Percentiles rank a stretch among this genome's conserved stretches.
phyloP scores from a whole-genome alignment of 53 echinoderm and acorn worm genomes.

The Glandiceps talaboti region DNA sequence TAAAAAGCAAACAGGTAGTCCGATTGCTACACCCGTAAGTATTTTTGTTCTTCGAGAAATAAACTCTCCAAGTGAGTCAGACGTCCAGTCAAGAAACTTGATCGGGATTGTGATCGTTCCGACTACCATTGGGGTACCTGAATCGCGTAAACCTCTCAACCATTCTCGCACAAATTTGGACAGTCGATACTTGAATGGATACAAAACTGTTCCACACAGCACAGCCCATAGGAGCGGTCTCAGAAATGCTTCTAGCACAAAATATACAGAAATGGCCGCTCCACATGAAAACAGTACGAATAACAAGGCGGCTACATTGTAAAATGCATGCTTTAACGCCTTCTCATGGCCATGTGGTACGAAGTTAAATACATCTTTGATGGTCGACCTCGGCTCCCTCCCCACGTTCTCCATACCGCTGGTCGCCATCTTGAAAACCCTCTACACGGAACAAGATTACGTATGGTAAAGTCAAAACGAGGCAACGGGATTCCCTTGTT shows the following conservation, averaged over 20 bases:
- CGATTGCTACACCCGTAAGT: slow-evolving; percentile 38
- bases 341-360: slow-evolving; percentile 93
- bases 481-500: slow-evolving; percentile 1
- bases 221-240: slow-evolving; percentile 81
- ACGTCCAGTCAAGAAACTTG: slow-evolving; percentile 68
- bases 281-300: slow-evolving; percentile 47
- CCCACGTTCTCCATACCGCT: slow-evolving; percentile 14
- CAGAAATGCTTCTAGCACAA: slow-evolving; percentile 84
- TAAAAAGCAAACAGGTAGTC: slow-evolving; percentile 50
- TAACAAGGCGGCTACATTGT: slow-evolving; percentile 77
- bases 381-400: slow-evolving; percentile 1
- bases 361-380: slow-evolving; percentile 34
- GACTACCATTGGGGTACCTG: slow-evolving; percentile 67
- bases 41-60: slow-evolving; percentile 44
- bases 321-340: slow-evolving; percentile 84
- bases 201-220: slow-evolving; percentile 74
- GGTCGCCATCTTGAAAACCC: slow-evolving; percentile 41
- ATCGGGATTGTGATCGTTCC: slow-evolving; percentile 74
- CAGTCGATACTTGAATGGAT: slow-evolving; percentile 91
- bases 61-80: slow-evolving; percentile 65
- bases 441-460: not conserved
- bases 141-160: slow-evolving; percentile 49
- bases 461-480: slow-evolving; percentile 1
- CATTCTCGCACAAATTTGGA: slow-evolving; percentile 41
- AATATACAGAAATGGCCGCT: slow-evolving; percentile 81